Evolutionary conservation across 2,888 invertebrate species (phyloP).

Genomic region (Cremastinae sp.): DNA sequence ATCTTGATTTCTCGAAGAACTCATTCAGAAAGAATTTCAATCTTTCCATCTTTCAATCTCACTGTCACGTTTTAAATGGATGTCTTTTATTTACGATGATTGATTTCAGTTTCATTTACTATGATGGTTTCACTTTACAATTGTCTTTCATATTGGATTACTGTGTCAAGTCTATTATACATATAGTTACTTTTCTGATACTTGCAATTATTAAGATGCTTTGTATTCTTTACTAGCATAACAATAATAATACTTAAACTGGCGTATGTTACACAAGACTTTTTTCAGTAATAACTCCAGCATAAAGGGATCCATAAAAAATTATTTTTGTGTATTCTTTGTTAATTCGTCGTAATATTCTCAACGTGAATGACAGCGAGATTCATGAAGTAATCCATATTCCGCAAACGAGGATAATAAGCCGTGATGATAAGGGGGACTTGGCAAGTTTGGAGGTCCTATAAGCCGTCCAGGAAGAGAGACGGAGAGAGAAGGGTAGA

Average conservation of each 20-base stretch:
- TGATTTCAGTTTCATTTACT: too few relatives aligned
- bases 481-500: constrained; percentile 32
- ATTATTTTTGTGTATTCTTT: constrained; percentile 2
- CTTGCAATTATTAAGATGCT: too few relatives aligned
- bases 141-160: too few relatives aligned
- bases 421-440: constrained; percentile 14
- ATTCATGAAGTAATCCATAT: constrained; percentile 30
- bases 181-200: too few relatives aligned
- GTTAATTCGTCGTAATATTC: constrained; percentile 4
- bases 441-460: constrained; percentile 14
- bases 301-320: not conserved
- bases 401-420: constrained; percentile 28
- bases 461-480: constrained; percentile 19
- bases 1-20: not conserved
- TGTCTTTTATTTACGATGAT: not conserved
- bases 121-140: too few relatives aligned
- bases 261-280: too few relatives aligned
- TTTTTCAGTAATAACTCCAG: too few relatives aligned
- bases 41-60: not conserved
- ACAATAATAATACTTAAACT: too few relatives aligned
- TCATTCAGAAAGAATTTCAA: not conserved
- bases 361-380: constrained; percentile 8
- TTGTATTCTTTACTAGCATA: too few relatives aligned
- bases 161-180: too few relatives aligned
- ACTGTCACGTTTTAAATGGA: not conserved